Percentiles rank a stretch among this genome's conserved stretches.
These are phyloP conservation scores for Cottus gobio DNA, from an alignment of 2,113 vertebrate genomes.

Conservation along the genomic window DNA sequence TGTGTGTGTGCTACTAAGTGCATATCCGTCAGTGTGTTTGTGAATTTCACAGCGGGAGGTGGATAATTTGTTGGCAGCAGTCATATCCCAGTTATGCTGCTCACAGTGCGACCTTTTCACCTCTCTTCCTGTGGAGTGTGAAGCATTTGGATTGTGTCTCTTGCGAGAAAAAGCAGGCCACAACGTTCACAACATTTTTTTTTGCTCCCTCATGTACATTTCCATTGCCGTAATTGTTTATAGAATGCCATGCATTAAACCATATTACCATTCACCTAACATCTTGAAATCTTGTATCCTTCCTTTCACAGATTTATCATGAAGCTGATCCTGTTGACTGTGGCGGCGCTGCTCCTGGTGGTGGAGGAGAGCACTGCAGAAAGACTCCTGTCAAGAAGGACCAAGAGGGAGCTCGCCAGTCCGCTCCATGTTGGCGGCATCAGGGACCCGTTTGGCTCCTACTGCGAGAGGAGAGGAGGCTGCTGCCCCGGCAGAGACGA, in stretches of 20 bases:
- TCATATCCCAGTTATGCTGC: slow-evolving; percentile 42
- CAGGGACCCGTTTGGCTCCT: slow-evolving; percentile 88
- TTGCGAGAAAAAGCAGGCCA: not conserved
- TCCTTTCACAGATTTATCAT: slow-evolving; percentile 68
- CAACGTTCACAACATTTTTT: not conserved
- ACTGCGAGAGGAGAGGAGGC: slow-evolving; percentile 88
- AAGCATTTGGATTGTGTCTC: slow-evolving; percentile 9
- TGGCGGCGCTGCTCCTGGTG: slow-evolving; percentile 78
- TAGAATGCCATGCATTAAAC: not conserved
- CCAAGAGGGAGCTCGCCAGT: slow-evolving; percentile 81
- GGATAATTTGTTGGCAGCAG: slow-evolving; percentile 35
- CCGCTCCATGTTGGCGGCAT: slow-evolving; percentile 90
- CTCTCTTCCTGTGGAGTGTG: slow-evolving; percentile 23
- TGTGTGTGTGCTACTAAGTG: not conserved
- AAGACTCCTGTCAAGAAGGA: slow-evolving; percentile 67
- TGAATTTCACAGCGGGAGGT: slow-evolving; percentile 9
- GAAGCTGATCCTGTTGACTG: slow-evolving; percentile 67
- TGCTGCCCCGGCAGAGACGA: slow-evolving; percentile 92
- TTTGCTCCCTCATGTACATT: not conserved
- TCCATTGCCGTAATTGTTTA: not conserved
- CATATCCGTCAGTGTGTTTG: slow-evolving; percentile 19
- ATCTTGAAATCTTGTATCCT: not conserved
- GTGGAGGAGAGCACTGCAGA: slow-evolving; percentile 50
- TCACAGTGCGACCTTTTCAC: slow-evolving; percentile 20
- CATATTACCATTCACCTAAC: not conserved